Evolutionary conservation across 2,888 invertebrate species (phyloP).

Genomic region (Cancer borealis): DNA sequence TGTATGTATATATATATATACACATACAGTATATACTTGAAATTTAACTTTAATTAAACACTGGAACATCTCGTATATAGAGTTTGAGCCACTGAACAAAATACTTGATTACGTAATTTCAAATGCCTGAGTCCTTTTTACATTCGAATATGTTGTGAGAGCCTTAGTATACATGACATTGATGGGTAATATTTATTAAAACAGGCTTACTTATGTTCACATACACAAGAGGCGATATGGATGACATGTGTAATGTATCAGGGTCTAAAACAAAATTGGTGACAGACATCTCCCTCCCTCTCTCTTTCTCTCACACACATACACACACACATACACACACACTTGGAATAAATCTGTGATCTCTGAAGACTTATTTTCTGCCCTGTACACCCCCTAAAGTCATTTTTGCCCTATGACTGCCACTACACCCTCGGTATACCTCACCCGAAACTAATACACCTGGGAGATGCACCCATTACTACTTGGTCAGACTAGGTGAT

Average conservation of each 20-base stretch:
- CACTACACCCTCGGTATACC: not conserved
- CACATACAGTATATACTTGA: not conserved
- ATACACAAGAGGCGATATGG: not conserved
- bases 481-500: not conserved
- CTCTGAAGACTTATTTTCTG: slow-evolving; percentile 7
- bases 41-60: not conserved
- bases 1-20: too few relatives aligned
- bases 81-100: not conserved
- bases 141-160: not conserved
- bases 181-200: not conserved
- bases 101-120: not conserved
- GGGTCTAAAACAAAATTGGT: not conserved
- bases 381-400: not conserved
- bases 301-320: not conserved
- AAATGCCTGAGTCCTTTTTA: not conserved
- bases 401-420: not conserved
- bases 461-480: not conserved
- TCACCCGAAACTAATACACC: not conserved
- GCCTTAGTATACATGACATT: not conserved
- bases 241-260: not conserved
- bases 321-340: not conserved
- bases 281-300: not conserved
- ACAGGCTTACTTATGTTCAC: not conserved
- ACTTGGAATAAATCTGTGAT: slow-evolving; percentile 5
- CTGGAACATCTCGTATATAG: not conserved